Percentiles rank a stretch among this genome's conserved stretches.
These are phyloP conservation scores for Poeciliopsis gracilis DNA, from an alignment of 2,797 vertebrate species.

Conservation along the genomic window DNA sequence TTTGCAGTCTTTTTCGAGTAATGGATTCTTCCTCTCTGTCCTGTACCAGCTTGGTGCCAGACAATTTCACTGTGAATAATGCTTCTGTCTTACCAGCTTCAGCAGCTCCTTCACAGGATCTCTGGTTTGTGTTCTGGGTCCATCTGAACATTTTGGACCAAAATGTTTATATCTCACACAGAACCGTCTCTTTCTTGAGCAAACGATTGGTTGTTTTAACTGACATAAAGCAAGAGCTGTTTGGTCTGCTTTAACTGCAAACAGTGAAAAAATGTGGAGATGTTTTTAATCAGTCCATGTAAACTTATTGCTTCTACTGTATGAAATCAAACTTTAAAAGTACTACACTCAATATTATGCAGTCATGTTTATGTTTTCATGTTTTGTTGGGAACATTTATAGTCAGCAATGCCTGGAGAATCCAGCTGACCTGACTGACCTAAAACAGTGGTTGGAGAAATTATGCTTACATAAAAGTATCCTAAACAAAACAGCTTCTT, in stretches of 20 bases:
- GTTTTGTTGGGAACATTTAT: not conserved
- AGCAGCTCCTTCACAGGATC: no score
- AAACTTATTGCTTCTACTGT: not conserved
- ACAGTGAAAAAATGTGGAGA: not conserved
- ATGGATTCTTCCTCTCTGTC: not conserved
- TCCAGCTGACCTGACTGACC: not conserved
- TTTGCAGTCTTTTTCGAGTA: not conserved
- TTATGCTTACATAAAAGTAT: not conserved
- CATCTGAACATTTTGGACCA: no score
- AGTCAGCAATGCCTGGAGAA: not conserved
- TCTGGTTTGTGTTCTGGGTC: no score
- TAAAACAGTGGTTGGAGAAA: not conserved
- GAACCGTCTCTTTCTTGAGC: no score
- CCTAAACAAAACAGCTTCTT: not conserved
- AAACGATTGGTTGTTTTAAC: not conserved
- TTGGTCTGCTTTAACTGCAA: not conserved
- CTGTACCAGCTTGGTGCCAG: not conserved
- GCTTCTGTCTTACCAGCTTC: no score
- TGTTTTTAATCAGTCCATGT: not conserved
- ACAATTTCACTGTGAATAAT: not conserved
- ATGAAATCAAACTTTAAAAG: not conserved
- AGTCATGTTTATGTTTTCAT: not conserved
- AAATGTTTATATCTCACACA: no score
- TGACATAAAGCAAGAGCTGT: not conserved
- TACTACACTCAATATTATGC: not conserved